phyloP scores from a whole-genome alignment of 2,888 invertebrate genomes.

The Drosophila cracens region DNA sequence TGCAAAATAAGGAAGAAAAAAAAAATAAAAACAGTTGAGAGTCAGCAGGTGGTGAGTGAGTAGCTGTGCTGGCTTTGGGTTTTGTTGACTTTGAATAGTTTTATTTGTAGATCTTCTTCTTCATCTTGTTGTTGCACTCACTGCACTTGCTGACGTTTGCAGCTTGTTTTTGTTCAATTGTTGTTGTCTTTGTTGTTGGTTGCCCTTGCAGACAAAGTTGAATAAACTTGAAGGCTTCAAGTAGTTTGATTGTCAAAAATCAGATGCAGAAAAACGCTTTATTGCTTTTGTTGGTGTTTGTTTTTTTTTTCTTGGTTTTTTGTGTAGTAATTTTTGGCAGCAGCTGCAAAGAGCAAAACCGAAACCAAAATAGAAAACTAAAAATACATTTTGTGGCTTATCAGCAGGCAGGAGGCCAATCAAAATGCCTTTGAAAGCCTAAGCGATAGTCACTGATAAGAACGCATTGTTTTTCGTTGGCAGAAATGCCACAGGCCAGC shows the following conservation, averaged over 20 bases:
- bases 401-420: conserved; percentile 36
- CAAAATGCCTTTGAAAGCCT: conserved; percentile 23
- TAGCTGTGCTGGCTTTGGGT: conserved; percentile 36
- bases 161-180: conserved; percentile 17
- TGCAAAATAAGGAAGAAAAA: not conserved
- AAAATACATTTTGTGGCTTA: conserved; percentile 44
- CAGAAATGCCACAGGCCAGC: not conserved
- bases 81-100: conserved; percentile 4
- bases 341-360: conserved; percentile 15
- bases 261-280: conserved; percentile 6
- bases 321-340: conserved; percentile 18
- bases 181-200: conserved; percentile 1
- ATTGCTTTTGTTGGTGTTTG: conserved; percentile 1
- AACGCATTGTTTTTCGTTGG: conserved; percentile 6
- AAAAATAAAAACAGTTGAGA: not conserved
- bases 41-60: conserved; percentile 7
- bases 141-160: conserved; percentile 31
- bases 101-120: conserved; percentile 5
- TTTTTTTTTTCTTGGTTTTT: not conserved
- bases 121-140: conserved; percentile 9
- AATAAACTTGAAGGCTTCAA: conserved; percentile 29
- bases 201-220: conserved; percentile 33
- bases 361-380: conserved; percentile 30
- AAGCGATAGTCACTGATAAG: conserved; percentile 30
- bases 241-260: not conserved